phyloP scores from a whole-genome alignment of 2,888 invertebrate species.

The Pammene aurita region DNA sequence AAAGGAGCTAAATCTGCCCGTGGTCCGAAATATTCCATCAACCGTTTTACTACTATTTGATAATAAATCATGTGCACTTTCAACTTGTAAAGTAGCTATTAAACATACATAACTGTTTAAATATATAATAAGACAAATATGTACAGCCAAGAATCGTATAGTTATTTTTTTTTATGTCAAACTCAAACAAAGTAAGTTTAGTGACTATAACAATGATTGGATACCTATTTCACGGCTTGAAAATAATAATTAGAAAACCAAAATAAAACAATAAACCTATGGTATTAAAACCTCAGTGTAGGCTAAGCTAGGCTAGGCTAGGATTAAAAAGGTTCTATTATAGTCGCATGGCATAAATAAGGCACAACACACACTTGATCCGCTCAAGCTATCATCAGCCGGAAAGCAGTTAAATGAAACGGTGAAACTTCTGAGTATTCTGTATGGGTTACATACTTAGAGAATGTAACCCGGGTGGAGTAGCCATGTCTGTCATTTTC shows the following conservation, averaged over 20 bases:
- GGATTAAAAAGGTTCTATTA: too few relatives aligned
- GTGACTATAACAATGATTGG: not conserved
- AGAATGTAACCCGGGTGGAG: too few relatives aligned
- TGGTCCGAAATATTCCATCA: not conserved
- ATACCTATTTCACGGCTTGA: conserved; percentile 16
- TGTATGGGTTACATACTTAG: too few relatives aligned
- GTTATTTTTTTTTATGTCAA: not conserved
- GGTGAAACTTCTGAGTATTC: too few relatives aligned
- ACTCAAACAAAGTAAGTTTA: not conserved
- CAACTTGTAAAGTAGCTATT: not conserved
- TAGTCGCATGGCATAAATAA: too few relatives aligned
- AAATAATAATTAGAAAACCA: not conserved
- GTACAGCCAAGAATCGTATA: not conserved
- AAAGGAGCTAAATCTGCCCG: not conserved
- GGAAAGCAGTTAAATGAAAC: too few relatives aligned
- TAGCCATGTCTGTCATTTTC: too few relatives aligned
- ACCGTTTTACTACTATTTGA: not conserved
- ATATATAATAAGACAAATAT: not conserved
- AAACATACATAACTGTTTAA: not conserved
- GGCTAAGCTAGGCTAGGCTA: not conserved
- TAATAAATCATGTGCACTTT: not conserved
- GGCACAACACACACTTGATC: too few relatives aligned
- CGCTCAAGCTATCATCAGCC: too few relatives aligned
- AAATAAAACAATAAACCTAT: not conserved
- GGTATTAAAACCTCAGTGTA: not conserved